Evolutionary conservation across 1,140 invertebrate species (phyloP).

Genomic region (Eufriesea mexicana): DNA sequence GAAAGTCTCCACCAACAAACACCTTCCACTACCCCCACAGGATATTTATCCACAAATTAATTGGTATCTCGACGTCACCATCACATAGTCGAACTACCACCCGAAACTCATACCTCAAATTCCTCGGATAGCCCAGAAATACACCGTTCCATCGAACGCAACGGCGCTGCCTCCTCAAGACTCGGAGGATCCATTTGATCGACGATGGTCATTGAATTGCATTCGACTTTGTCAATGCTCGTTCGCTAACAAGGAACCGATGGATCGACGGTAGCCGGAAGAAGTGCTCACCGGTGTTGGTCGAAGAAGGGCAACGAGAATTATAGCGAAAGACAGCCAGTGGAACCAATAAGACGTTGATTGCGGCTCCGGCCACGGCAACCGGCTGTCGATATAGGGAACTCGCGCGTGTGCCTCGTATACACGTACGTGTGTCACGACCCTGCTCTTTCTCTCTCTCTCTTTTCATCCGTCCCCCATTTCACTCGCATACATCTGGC

Average conservation of each 20-base stretch:
- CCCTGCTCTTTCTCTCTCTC: conserved; percentile 22
- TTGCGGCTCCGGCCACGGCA: conserved; percentile 60
- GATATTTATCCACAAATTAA: no score
- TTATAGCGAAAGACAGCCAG: conserved; percentile 57
- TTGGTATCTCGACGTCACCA: no score
- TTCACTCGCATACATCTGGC: neutral
- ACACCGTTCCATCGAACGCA: no score
- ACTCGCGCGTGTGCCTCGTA: conserved; percentile 55
- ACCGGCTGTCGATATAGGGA: conserved; percentile 63
- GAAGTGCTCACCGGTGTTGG: conserved; percentile 49
- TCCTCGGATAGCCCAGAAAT: no score
- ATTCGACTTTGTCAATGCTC: conserved; percentile 49
- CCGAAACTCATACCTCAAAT: no score
- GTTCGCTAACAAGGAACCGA: conserved; percentile 51
- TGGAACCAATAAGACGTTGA: conserved; percentile 64
- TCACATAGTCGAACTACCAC: no score
- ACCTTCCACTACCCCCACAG: no score
- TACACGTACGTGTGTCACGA: conserved; percentile 48
- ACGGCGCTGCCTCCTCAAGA: no score
- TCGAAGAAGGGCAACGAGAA: conserved; percentile 57
- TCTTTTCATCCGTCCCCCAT: neutral
- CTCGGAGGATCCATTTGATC: neutral
- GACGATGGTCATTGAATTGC: conserved; percentile 42
- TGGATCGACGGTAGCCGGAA: conserved; percentile 61
- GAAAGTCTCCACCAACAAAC: no score